These are phyloP conservation scores for Iphiclides podalirius DNA, from an alignment of 2,888 invertebrate genomes.

Conservation along the genomic window DNA sequence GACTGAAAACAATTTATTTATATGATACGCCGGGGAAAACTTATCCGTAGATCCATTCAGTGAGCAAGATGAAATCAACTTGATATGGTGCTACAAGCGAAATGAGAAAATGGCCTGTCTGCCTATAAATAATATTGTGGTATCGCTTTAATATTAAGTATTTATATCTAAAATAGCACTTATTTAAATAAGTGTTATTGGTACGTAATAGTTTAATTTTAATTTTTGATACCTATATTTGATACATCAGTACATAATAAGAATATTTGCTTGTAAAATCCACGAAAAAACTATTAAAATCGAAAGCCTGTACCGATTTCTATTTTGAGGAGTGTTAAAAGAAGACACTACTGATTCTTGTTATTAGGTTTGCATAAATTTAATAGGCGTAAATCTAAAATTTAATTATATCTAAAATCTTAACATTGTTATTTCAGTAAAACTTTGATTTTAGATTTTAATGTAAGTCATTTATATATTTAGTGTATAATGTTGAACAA, in stretches of 20 bases:
- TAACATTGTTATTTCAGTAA: too few relatives aligned
- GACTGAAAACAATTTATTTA: constrained; percentile 79
- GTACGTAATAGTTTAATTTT: too few relatives aligned
- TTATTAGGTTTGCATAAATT: too few relatives aligned
- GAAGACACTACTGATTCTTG: too few relatives aligned
- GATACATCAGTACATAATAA: background rate
- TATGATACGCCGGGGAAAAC: constrained; percentile 76
- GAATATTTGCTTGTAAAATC: too few relatives aligned
- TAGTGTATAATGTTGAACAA: background rate
- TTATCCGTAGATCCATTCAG: constrained; percentile 63
- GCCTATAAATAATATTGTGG: constrained; percentile 32
- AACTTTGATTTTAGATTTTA: too few relatives aligned
- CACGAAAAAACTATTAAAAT: too few relatives aligned
- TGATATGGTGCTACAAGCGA: constrained; percentile 61
- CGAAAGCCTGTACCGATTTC: too few relatives aligned
- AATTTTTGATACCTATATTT: background rate
- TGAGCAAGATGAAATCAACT: constrained; percentile 72
- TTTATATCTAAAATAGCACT: constrained; percentile 1
- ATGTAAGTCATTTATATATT: background rate
- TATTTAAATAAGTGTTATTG: constrained; percentile 20
- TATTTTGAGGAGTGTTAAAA: too few relatives aligned
- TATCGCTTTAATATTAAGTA: background rate
- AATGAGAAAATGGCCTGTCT: constrained; percentile 59
- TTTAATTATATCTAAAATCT: too few relatives aligned
- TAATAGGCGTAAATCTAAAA: too few relatives aligned